Evolutionary conservation across 1,140 invertebrate species (phyloP).

Genomic region (Papilio polytes): DNA sequence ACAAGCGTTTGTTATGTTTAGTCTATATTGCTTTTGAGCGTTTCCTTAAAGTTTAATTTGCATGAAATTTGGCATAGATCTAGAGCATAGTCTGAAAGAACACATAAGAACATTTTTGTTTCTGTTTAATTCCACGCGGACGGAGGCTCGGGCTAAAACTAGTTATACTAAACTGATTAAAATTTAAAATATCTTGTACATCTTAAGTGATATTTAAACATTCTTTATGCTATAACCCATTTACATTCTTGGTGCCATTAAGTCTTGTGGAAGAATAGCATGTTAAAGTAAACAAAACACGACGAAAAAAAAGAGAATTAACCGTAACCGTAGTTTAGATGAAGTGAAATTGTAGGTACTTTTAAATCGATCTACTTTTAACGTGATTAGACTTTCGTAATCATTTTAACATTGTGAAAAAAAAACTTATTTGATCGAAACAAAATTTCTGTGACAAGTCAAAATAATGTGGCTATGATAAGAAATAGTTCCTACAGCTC

Average conservation of each 20-base stretch:
- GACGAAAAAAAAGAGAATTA: neutral
- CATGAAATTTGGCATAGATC: too few relatives aligned
- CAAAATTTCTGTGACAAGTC: neutral
- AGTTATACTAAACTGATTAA: too few relatives aligned
- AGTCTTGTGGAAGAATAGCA: neutral
- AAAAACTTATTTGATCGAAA: neutral
- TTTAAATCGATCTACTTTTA: constrained; percentile 10
- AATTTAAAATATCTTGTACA: too few relatives aligned
- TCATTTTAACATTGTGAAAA: neutral
- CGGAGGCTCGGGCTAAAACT: too few relatives aligned
- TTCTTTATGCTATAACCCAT: neutral
- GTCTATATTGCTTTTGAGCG: neutral
- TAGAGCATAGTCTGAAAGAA: too few relatives aligned
- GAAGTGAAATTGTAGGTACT: constrained; percentile 4
- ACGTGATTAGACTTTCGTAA: neutral
- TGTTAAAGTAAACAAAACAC: constrained; percentile 25
- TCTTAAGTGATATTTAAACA: too few relatives aligned
- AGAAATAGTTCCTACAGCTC: too few relatives aligned
- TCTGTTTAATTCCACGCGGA: too few relatives aligned
- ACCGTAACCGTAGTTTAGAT: neutral
- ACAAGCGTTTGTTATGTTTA: too few relatives aligned
- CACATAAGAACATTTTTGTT: too few relatives aligned
- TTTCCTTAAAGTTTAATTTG: too few relatives aligned
- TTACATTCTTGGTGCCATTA: neutral
- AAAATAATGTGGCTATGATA: too few relatives aligned